phyloP scores from a whole-genome alignment of 2,113 vertebrate species.

The Dinomys branickii region DNA sequence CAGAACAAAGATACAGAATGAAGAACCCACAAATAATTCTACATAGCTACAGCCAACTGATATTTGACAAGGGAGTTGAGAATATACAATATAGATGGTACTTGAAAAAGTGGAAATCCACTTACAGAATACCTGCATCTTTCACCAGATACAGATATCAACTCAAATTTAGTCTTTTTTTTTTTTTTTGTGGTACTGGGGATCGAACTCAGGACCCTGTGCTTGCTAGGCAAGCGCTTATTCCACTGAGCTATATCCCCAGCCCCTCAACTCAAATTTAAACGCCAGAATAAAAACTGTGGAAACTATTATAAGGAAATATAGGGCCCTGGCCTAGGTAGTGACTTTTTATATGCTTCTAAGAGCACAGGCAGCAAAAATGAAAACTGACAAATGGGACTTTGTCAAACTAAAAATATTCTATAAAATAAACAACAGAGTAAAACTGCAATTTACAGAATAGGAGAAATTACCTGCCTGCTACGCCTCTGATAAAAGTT shows the following conservation, averaged over 20 bases:
- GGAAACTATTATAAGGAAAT: background rate
- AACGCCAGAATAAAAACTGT: background rate
- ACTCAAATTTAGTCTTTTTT: too few species aligned
- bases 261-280: too few species aligned
- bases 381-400: background rate
- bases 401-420: background rate
- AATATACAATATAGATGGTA: background rate
- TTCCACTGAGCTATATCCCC: too few species aligned
- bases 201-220: too few species aligned
- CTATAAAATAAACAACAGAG: too few species aligned
- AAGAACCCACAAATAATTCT: background rate
- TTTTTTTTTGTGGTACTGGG: too few species aligned
- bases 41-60: background rate
- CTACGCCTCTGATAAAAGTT: background rate
- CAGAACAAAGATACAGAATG: background rate
- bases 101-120: background rate
- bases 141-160: background rate
- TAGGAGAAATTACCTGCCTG: background rate
- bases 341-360: background rate
- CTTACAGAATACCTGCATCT: background rate
- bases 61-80: background rate
- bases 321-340: background rate
- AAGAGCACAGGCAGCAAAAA: background rate
- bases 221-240: too few species aligned
- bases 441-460: background rate